Conservation (phyloP, 2,888 invertebrate genomes). For the Rhagonycha lutea region DNA sequence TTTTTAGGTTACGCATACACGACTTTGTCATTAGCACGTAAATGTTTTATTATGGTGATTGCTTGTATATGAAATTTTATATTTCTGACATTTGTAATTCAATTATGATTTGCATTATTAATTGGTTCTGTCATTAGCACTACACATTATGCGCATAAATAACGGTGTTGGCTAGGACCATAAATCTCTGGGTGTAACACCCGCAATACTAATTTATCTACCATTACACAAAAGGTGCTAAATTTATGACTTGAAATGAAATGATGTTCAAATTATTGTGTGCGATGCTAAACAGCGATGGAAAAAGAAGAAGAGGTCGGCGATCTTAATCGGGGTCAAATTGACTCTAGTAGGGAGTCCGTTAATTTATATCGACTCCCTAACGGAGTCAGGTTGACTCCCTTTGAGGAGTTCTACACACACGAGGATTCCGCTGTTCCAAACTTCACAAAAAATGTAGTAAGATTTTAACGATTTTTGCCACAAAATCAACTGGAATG, state of each 20-base stretch:
- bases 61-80: not conserved
- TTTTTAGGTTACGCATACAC: not conserved
- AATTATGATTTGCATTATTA: not conserved
- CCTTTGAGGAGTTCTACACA: conserved; percentile 70
- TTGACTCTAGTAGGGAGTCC: conserved; percentile 99
- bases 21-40: not conserved
- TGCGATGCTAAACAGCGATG: not conserved
- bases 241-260: not conserved
- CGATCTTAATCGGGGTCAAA: conserved; percentile 85
- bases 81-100: not conserved
- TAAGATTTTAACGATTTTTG: not conserved
- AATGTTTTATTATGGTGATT: not conserved
- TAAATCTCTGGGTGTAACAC: not conserved
- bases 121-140: not conserved
- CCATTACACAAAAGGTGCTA: not conserved
- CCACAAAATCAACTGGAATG: not conserved
- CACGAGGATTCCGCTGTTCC: not conserved
- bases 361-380: conserved; percentile 87
- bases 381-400: conserved; percentile 98
- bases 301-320: conserved; percentile 27
- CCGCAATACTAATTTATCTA: not conserved
- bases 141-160: not conserved
- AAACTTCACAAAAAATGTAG: not conserved
- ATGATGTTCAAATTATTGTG: not conserved
- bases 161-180: not conserved